A percentile compares a stretch with the other conserved stretches of the same genome.
Conservation (phyloP, 2,113 vertebrate species). For the Pomatorhinus ruficollis region DNA sequence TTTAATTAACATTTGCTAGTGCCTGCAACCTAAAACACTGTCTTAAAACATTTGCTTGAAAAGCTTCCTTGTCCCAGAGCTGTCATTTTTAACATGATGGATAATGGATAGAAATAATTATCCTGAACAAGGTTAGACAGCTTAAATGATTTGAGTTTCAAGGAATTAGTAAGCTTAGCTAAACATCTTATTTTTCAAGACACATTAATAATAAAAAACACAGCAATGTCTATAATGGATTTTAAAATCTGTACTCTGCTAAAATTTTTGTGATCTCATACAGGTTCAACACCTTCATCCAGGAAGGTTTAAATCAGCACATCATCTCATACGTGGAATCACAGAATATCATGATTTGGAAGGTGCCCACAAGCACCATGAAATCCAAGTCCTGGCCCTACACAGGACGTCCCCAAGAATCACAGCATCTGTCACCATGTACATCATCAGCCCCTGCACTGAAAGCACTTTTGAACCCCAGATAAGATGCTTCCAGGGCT, state of each 20-base stretch:
- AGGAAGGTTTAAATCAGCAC: constrained; percentile 71
- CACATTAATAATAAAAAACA: constrained; percentile 56
- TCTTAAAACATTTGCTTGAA: constrained; percentile 82
- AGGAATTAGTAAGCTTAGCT: constrained; percentile 75
- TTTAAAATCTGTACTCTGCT: constrained; percentile 13
- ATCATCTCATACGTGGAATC: constrained; percentile 38
- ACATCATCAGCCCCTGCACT: constrained; percentile 55
- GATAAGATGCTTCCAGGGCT: constrained; percentile 63
- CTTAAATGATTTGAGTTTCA: constrained; percentile 78
- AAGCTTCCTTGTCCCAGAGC: constrained; percentile 77
- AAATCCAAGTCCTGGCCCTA: not conserved
- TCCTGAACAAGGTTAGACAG: constrained; percentile 75
- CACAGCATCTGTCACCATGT: not conserved
- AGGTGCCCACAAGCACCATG: not conserved
- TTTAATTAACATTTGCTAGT: constrained; percentile 80
- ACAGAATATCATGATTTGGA: not conserved
- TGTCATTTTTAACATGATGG: constrained; percentile 80
- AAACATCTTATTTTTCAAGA: constrained; percentile 77
- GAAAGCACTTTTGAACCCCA: constrained; percentile 74
- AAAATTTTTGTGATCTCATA: not conserved
- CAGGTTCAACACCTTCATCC: constrained; percentile 74
- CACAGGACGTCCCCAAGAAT: not conserved
- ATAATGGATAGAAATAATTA: constrained; percentile 83
- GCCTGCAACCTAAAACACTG: constrained; percentile 76
- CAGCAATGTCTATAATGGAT: not conserved